A percentile compares a stretch with the other conserved stretches of the same genome.
Conservation (phyloP, 2,888 invertebrate genomes). For the Drosophila nigricruria region DNA sequence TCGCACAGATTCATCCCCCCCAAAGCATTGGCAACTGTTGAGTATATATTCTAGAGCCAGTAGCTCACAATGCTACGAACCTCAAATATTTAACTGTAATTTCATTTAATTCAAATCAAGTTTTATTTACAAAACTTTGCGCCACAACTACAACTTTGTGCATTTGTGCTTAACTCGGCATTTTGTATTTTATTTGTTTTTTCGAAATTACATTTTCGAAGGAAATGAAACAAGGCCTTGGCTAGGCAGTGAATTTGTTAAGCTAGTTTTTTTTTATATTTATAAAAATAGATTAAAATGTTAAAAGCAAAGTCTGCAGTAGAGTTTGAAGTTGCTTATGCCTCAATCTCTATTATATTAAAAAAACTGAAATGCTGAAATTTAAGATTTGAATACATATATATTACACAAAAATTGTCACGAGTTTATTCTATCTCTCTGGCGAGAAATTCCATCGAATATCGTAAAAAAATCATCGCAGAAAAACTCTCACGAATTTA, state of each 20-base stretch:
- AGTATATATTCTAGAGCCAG: not conserved
- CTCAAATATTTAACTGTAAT: slow-evolving; percentile 15
- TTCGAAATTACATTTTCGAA: slow-evolving; percentile 1
- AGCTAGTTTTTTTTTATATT: not conserved
- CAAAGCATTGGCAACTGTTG: slow-evolving; percentile 1
- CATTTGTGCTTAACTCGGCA: not conserved
- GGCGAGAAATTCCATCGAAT: too few species aligned
- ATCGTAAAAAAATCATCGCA: not conserved
- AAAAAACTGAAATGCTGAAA: too few species aligned
- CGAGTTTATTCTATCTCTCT: too few species aligned
- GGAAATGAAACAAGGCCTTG: not conserved
- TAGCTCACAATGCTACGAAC: slow-evolving; percentile 5
- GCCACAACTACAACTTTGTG: slow-evolving; percentile 1
- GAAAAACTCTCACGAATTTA: too few species aligned
- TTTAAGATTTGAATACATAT: too few species aligned
- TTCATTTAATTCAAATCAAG: slow-evolving; percentile 5
- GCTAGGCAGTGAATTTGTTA: not conserved
- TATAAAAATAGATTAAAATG: not conserved
- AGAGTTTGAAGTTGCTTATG: not conserved
- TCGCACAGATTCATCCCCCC: not conserved
- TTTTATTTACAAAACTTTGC: slow-evolving; percentile 8
- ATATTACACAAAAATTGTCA: too few species aligned
- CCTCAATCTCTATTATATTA: too few species aligned
- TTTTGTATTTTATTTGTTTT: slow-evolving; percentile 2
- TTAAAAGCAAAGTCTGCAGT: not conserved